phyloP scores from a whole-genome alignment of 2,797 vertebrate species.

The Numenius phaeopus region DNA sequence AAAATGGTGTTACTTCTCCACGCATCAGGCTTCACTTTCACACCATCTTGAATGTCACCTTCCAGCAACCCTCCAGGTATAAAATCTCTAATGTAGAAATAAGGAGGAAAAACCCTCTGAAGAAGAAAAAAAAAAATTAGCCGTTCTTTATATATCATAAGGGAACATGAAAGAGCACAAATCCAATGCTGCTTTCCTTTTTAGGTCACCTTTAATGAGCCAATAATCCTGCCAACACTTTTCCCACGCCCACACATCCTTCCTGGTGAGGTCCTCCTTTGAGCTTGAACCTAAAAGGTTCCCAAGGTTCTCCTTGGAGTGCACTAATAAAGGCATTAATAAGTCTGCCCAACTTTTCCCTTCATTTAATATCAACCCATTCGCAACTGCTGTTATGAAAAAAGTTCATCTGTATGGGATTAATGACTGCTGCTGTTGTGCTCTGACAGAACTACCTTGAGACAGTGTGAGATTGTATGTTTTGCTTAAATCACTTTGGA shows the following conservation, averaged over 20 bases:
- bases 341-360: slow-evolving; percentile 48
- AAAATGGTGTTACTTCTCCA: not conserved
- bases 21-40: not conserved
- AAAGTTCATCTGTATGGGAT: not conserved
- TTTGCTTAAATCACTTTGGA: not conserved
- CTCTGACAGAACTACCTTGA: not conserved
- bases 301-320: slow-evolving; percentile 42
- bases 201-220: slow-evolving; percentile 25
- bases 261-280: slow-evolving; percentile 53
- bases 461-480: accelerated
- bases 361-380: slow-evolving; percentile 37
- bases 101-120: not conserved
- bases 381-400: not conserved
- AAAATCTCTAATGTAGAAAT: not conserved
- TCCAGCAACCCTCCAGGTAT: not conserved
- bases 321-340: slow-evolving; percentile 53
- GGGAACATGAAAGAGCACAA: not conserved
- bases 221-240: slow-evolving; percentile 22
- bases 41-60: not conserved
- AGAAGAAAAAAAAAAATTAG: not conserved
- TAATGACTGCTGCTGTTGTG: not conserved
- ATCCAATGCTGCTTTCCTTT: not conserved
- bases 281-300: slow-evolving; percentile 65
- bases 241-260: slow-evolving; percentile 36
- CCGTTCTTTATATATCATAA: not conserved